phyloP scores from a whole-genome alignment of 2,888 invertebrate genomes.

The Ormia ochracea region DNA sequence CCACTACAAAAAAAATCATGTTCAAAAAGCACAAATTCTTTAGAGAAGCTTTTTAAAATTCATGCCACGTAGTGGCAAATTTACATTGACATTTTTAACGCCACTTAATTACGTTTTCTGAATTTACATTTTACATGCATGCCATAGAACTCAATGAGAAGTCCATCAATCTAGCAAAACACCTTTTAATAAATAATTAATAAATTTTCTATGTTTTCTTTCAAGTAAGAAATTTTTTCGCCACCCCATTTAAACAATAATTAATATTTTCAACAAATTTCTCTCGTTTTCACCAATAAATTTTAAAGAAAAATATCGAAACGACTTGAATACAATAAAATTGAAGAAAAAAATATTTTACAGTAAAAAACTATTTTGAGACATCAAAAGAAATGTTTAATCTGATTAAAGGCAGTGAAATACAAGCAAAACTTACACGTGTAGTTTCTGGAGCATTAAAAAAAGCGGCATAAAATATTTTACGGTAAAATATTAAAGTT shows the following conservation, averaged over 20 bases:
- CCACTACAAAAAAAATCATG: too few relatives aligned
- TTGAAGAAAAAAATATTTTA: not conserved
- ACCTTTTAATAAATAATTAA: slow-evolving; percentile 19
- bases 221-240: not conserved
- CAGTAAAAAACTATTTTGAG: not conserved
- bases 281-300: slow-evolving; percentile 12
- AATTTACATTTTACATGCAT: too few relatives aligned
- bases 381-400: not conserved
- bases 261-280: slow-evolving; percentile 24
- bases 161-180: too few relatives aligned
- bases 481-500: not conserved
- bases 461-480: slow-evolving; percentile 9
- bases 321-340: not conserved
- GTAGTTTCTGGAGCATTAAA: slow-evolving; percentile 9
- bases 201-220: slow-evolving; percentile 1
- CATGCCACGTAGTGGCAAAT: too few relatives aligned
- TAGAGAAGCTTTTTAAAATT: too few relatives aligned
- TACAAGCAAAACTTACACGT: slow-evolving; percentile 34
- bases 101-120: too few relatives aligned
- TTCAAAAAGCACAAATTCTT: too few relatives aligned
- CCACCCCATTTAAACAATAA: not conserved
- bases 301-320: not conserved
- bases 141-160: too few relatives aligned
- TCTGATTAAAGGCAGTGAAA: not conserved
- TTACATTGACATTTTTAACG: too few relatives aligned